Base-by-base conservation (phyloP, 2,888 invertebrate species). In the Subacronicta megacephala region DNA sequence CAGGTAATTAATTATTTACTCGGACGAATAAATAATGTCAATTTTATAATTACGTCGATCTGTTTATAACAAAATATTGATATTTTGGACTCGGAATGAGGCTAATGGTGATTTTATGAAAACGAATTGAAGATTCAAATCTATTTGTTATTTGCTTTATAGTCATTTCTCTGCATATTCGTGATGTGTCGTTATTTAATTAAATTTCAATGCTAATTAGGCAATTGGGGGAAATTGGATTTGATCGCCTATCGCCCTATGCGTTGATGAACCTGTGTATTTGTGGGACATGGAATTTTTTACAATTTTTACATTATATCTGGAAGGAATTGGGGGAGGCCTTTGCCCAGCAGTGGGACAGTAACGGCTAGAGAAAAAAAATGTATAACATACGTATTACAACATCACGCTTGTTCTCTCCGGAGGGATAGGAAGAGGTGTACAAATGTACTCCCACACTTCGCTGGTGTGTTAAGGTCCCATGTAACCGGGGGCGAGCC, bases 71-170 rank as follows among this genome's bases (percentile, higher is more conserved):
- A 53, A 56, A 62, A 55, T 75, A 65, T 67, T 77, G 63, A 50
- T 57, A 63, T 47, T 70, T 65, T 64, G 47, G 49, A 67, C 45
- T 41, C 6, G 9, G 37, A 74, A 57, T 38, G 72, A 64, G 75
- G 77, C 57, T 75, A 75, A 75, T 74, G 62, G 36, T 38, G 49
- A 54, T 66, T 63, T 74, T 77, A 74, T 77, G 56, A 65, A 63
- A 56, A 69, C 46, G 41, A 54, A 47, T 54, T 26, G 51, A 23
- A 36, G 44, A 52, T 47, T 41, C 20, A 51, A 54, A 66, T 7
- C 46, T 52, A 72, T 67, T 54, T 44, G 36, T 67, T 59, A 67
- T 47, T 42, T 41, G 38, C 67, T 66, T 72, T 56, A 54, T 51
- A 56, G 53, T 44, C n/a, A 59, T 66, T 58, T 56, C 55, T 47